Evolutionary conservation across 2,888 invertebrate species (phyloP), one percentile per base, ranked within the genome.

Genomic region (Clivina fossor): DNA sequence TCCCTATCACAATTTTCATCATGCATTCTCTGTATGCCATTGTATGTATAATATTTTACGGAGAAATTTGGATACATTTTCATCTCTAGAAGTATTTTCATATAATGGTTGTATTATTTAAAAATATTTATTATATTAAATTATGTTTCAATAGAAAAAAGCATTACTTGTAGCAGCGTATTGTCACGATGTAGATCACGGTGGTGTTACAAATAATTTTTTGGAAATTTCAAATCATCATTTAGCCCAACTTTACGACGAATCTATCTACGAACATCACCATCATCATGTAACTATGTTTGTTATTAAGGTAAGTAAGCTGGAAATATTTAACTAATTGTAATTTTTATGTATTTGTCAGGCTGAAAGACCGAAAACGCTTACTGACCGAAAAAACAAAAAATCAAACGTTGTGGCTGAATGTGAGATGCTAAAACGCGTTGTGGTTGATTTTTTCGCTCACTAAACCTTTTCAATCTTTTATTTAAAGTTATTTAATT

Each of bases 121-220:
- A 4, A 35, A 15, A 35, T 13, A 19, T 19, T 38, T 16, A 38
- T 16, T 16, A 3, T 13, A 18, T 38, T 8, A 35, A 35, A 11
- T 35, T 16, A 35, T 9, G 9, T 11, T 38, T 19, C 4, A 9
- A 20, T 38, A 44, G 44, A 19, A 2, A 9, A n/a, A 76, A 57
- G 78, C 77, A 0, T 69, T 84, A 22, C 74, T 83, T 71, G 66
- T 83, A 33, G 75, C 80, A 0, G 78, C 82, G 0, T 65, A 83
- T 0, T 79, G 81, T 65, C 84, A 84, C 64, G 83, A 84, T 67
- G 61, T 82, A 40, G 83, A 84, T 69, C 84, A 84, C 64, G 78
- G 77, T 0, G 84, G 83, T 1, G 76, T 71, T 65, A 83, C 82
- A 59, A 83, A 83, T 66, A 82, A 80, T 66, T 84, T 78, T 69